A percentile compares a stretch with the other conserved stretches of the same genome.
These are phyloP conservation scores for Coregonus clupeaformis DNA, from an alignment of 2,113 vertebrate genomes.

Conservation along the genomic window DNA sequence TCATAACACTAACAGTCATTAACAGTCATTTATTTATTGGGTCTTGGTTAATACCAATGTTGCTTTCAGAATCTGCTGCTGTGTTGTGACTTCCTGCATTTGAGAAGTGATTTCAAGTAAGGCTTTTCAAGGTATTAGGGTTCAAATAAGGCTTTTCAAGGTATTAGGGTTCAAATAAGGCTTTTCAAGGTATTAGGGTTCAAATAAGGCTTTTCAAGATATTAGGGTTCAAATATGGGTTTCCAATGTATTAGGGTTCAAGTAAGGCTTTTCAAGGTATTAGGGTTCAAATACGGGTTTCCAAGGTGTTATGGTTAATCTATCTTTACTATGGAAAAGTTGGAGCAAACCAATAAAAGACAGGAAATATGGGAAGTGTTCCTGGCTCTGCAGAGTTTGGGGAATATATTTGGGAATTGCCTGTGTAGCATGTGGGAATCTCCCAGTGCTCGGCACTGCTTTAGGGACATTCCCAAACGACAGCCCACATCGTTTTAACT, in stretches of 20 bases:
- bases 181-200: no score
- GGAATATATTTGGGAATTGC: conserved; percentile 56
- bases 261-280: background rate
- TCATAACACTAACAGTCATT: no score
- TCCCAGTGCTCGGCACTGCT: conserved; percentile 57
- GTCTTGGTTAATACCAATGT: background rate
- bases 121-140: background rate
- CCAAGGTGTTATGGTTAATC: background rate
- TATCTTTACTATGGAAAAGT: conserved; percentile 35
- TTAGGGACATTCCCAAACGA: conserved; percentile 68
- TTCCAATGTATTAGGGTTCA: no score
- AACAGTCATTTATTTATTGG: background rate
- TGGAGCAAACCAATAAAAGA: conserved; percentile 17
- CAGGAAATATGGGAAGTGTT: background rate
- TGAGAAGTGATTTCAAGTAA: background rate
- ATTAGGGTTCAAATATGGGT: no score
- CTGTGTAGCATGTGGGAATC: conserved; percentile 63
- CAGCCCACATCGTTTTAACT: conserved; percentile 39
- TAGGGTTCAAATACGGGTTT: no score
- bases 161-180: no score
- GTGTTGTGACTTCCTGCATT: background rate
- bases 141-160: no score
- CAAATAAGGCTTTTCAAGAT: no score
- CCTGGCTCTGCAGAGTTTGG: background rate
- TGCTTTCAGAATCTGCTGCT: background rate